phyloP scores from a whole-genome alignment of 1,140 invertebrate species.

The Trichonephila clavipes region DNA sequence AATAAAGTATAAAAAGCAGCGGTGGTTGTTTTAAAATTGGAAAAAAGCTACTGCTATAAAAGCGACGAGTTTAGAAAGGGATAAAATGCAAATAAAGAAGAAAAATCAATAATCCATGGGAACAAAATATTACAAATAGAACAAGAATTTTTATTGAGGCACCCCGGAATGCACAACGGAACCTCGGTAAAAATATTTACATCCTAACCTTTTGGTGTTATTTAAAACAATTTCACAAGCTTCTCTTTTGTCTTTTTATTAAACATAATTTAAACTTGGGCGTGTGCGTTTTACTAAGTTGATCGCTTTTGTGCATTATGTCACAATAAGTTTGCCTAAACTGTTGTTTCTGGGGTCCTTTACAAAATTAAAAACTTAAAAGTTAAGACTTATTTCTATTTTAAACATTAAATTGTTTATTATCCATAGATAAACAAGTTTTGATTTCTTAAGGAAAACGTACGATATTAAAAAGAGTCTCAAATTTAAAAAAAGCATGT shows the following conservation, averaged over 20 bases:
- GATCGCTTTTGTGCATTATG: background rate
- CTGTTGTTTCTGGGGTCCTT: background rate
- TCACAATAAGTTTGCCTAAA: constrained; percentile 6
- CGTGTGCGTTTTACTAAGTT: constrained; percentile 1
- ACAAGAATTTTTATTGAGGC: constrained; percentile 36
- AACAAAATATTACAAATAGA: constrained; percentile 43
- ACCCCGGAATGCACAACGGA: background rate
- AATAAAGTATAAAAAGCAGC: constrained; percentile 61
- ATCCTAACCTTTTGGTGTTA: background rate
- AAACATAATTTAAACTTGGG: background rate
- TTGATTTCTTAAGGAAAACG: too few species aligned
- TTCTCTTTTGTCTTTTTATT: background rate
- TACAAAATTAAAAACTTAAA: background rate
- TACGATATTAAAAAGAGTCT: too few species aligned
- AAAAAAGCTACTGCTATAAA: constrained; percentile 43
- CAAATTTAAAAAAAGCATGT: too few species aligned
- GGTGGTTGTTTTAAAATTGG: constrained; percentile 48
- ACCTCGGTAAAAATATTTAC: constrained; percentile 29
- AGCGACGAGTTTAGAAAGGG: constrained; percentile 2
- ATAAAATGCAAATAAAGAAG: constrained; percentile 45
- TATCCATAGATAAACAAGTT: too few species aligned
- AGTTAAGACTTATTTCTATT: too few species aligned
- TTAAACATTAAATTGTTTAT: too few species aligned
- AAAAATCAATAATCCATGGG: constrained; percentile 39
- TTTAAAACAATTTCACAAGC: background rate